These are phyloP conservation scores for Echeneis naucrates DNA, from an alignment of 2,797 vertebrate species.

Conservation along the genomic window DNA sequence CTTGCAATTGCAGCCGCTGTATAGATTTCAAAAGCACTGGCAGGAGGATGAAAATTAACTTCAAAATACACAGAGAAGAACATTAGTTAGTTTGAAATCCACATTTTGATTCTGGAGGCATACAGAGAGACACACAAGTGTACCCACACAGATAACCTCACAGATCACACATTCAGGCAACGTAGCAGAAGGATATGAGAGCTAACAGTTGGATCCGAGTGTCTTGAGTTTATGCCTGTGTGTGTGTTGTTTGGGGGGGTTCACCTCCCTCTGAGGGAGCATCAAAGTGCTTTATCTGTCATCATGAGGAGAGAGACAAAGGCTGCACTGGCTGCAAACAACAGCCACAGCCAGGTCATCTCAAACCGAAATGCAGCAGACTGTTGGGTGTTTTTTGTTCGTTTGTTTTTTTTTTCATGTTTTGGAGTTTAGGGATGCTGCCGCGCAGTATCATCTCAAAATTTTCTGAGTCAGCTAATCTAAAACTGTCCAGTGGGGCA, in stretches of 20 bases:
- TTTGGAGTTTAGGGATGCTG: constrained; percentile 30
- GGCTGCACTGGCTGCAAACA: constrained; percentile 39
- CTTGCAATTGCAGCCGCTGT: neutral
- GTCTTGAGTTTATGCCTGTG: neutral
- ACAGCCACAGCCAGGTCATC: constrained; percentile 26
- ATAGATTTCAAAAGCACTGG: neutral
- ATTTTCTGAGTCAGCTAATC: constrained; percentile 29
- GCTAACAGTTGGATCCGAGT: constrained; percentile 20
- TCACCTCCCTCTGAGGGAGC: constrained; percentile 32
- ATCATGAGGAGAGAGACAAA: constrained; percentile 63
- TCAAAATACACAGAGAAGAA: neutral
- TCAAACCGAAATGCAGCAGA: constrained; percentile 29
- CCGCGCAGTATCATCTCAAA: constrained; percentile 26
- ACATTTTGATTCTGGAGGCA: constrained; percentile 24
- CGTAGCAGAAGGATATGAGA: constrained; percentile 19
- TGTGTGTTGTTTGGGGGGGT: constrained; percentile 3
- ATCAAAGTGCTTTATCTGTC: constrained; percentile 64
- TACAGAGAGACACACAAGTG: constrained; percentile 14
- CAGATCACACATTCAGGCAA: constrained; percentile 20
- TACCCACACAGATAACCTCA: neutral
- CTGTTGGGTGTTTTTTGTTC: no score
- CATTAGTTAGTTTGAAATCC: constrained; percentile 12
- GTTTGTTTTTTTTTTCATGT: constrained; percentile 23
- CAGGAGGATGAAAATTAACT: neutral
- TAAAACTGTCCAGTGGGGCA: neutral